Evolutionary conservation across 2,797 vertebrate species (phyloP).

Genomic region (Micromesistius poutassou): DNA sequence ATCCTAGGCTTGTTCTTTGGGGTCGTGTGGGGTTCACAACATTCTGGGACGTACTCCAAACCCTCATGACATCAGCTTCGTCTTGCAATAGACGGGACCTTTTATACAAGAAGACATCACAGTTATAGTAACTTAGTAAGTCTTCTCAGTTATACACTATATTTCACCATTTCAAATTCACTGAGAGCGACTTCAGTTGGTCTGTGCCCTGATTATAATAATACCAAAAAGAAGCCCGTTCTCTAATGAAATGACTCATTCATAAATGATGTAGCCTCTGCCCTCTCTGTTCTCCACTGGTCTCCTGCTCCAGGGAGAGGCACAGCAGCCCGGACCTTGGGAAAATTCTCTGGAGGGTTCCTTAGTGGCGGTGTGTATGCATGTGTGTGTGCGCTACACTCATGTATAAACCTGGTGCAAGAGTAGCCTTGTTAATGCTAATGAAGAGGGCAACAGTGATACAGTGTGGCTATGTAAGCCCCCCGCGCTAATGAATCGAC

Average conservation of each 20-base stretch:
- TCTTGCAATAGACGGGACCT: not conserved
- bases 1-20: not conserved
- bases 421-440: slow-evolving; percentile 60
- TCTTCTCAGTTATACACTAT: not conserved
- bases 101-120: not conserved
- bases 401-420: slow-evolving; percentile 53
- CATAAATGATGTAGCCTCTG: slow-evolving; percentile 17
- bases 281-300: slow-evolving; percentile 24
- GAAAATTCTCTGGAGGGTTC: slow-evolving; percentile 45
- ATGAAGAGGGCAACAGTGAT: slow-evolving; percentile 49
- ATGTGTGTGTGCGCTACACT: slow-evolving; percentile 51
- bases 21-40: not conserved
- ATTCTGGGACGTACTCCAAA: not conserved
- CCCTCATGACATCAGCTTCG: not conserved
- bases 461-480: slow-evolving; percentile 39
- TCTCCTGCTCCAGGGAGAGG: slow-evolving; percentile 47
- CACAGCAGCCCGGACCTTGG: slow-evolving; percentile 52
- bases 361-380: slow-evolving; percentile 39
- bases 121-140: not conserved
- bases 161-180: not conserved
- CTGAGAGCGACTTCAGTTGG: not conserved
- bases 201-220: not conserved
- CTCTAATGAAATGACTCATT: not conserved
- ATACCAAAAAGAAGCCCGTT: not conserved
- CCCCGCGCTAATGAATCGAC: slow-evolving; percentile 47